Base-by-base conservation (phyloP, 64 coral and sea anemone genomes). In the Pocillopora damicornis region DNA sequence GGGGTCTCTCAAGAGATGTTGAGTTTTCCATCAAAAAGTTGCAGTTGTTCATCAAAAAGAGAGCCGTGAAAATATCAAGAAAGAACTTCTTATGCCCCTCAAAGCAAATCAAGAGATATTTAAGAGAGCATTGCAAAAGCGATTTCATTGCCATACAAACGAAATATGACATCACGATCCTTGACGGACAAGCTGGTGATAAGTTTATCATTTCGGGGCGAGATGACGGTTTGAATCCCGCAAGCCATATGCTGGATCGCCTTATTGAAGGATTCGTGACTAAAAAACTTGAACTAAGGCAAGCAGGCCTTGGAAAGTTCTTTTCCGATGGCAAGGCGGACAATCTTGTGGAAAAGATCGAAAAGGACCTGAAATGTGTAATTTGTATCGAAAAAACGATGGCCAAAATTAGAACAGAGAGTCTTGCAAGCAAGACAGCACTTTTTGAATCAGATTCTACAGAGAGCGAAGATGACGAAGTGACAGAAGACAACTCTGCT, bases 101-200 rank as follows among this genome's bases (percentile, higher is more conserved):
- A 4, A 79, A 60, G 14, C 56, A 79, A 9, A 56, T 56, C 20
- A 18, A 18, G 25, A 51, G 14, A 9, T 79, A 79, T 60, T 13
- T 79, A 12, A 25, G 17, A 18, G 23, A 79, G 59, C 13, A 60
- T n/a, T 18, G 77, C n/a, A 4, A 23, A 15, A 13, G 60, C 13
- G 57, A 79, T 25, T 60, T 79, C 3, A n/a, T n/a, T 11, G 22
- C 18, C 22, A 60, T 60, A 61, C 1, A 59, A 61, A 79, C 15
- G 56, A 60, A 30, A 79, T 79, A 26, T 79, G 77, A 79, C 60
- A 58, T 79, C 17, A 57, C 59, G 15, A 59, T 79, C 59, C 22
- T 61, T 13, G 14, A 59, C 22, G 67, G 67, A 13, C 9, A 30
- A 22, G 77, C 61, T 15, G 77, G 17, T n/a, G 1, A 60, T 56